Evolutionary conservation across 2,797 vertebrate species (phyloP).

Genomic region (Tinamus major): DNA sequence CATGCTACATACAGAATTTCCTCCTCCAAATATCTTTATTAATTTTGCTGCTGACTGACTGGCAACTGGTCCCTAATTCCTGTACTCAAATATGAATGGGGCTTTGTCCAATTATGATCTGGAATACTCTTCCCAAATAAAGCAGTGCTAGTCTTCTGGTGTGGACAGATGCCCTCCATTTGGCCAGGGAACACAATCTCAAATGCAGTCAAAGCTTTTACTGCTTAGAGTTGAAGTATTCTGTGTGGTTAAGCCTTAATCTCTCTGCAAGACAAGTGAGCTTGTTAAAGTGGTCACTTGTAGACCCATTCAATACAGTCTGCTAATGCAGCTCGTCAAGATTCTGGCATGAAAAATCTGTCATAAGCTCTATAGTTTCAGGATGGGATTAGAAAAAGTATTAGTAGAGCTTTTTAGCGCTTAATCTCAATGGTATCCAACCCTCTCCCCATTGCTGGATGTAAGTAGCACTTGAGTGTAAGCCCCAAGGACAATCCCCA

Average conservation of each 20-base stretch:
- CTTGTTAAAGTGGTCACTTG: not conserved
- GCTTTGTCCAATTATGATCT: not conserved
- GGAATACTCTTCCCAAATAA: not conserved
- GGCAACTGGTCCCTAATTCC: not conserved
- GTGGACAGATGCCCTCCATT: not conserved
- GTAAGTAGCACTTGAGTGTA: not conserved
- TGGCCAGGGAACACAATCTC: not conserved
- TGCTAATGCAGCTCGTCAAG: not conserved
- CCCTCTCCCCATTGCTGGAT: not conserved
- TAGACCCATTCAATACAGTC: not conserved
- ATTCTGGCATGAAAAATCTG: not conserved
- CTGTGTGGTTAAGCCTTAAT: not conserved
- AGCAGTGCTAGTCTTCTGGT: not conserved
- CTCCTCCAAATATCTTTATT: not conserved
- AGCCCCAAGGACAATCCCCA: not conserved
- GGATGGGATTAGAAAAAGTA: not conserved
- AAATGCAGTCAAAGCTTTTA: not conserved
- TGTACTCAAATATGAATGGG: not conserved
- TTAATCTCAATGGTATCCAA: not conserved
- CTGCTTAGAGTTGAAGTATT: not conserved
- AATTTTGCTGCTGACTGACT: not conserved
- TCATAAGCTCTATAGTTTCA: not conserved
- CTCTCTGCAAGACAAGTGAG: not conserved
- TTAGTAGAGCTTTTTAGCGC: not conserved
- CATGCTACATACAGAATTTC: not conserved